Percentiles rank a stretch among this genome's conserved stretches.
Conservation (phyloP, 64 coral and sea anemone species). For the Astreopora myriophthalma region DNA sequence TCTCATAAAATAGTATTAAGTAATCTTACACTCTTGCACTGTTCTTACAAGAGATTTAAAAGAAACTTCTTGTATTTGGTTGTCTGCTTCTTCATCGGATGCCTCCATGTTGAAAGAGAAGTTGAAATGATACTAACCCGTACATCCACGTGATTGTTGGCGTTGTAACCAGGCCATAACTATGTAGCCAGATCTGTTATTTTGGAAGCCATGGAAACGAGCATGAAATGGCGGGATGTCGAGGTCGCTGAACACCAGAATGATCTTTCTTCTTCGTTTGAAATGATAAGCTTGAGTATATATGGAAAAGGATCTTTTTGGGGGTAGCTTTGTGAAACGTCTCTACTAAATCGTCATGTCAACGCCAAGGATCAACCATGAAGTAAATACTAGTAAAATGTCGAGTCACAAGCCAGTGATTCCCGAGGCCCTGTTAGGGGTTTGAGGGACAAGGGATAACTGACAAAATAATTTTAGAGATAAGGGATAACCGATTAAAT, state of each 20-base stretch:
- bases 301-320: neutral
- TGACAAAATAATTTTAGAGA: no score
- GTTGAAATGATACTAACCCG: no score
- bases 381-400: no score
- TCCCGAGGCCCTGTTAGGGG: no score
- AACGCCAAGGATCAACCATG: conserved; percentile 11
- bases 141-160: conserved; percentile 63
- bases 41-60: conserved; percentile 87
- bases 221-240: conserved; percentile 30
- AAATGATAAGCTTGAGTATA: no score
- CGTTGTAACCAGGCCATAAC: neutral
- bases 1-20: neutral
- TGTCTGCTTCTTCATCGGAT: neutral
- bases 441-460: no score
- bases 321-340: neutral
- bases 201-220: conserved; percentile 35
- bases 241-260: neutral
- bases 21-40: neutral
- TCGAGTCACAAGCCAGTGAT: no score
- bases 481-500: no score
- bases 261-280: neutral
- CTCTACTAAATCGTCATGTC: neutral
- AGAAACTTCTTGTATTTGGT: conserved; percentile 72
- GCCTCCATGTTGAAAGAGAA: conserved; percentile 85
- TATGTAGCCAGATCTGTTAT: conserved; percentile 14